phyloP scores from a whole-genome alignment of 2,113 vertebrate genomes.

The Laticauda colubrina region DNA sequence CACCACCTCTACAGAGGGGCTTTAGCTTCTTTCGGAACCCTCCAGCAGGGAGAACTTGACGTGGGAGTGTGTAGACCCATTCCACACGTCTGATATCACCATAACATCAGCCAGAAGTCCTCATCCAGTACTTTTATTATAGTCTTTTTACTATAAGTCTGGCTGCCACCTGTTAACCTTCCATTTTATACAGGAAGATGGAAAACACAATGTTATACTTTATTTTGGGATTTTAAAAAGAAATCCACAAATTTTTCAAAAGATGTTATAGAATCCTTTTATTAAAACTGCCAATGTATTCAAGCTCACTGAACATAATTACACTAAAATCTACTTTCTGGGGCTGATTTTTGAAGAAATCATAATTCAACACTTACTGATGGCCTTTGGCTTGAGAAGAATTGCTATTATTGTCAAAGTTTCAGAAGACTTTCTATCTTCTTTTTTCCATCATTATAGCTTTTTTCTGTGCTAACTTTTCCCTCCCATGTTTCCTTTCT shows the following conservation, averaged over 20 bases:
- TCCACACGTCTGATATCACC: no score
- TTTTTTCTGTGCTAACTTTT: neutral
- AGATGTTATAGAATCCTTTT: conserved; percentile 20
- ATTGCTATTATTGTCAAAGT: no score
- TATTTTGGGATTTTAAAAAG: conserved; percentile 19
- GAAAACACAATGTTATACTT: fast-evolving
- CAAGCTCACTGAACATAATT: conserved; percentile 33
- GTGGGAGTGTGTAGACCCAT: no score
- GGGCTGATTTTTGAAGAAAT: neutral
- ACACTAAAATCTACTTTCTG: conserved; percentile 15
- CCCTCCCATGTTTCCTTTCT: neutral
- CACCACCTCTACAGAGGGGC: no score
- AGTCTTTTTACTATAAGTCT: no score
- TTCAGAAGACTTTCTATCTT: no score
- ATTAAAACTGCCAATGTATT: conserved; percentile 40
- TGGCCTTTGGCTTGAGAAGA: neutral
- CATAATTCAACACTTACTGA: neutral
- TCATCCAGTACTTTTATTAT: no score
- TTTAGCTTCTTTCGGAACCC: no score
- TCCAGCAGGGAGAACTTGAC: no score
- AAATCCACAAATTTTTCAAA: conserved; percentile 27
- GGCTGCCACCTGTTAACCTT: neutral
- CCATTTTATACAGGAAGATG: conserved; percentile 4
- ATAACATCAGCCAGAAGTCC: no score
- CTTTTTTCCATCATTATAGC: no score